Evolutionary conservation across 2,797 vertebrate genomes (phyloP), one percentile per base, ranked within the genome.

Genomic region (Hydrophis major): DNA sequence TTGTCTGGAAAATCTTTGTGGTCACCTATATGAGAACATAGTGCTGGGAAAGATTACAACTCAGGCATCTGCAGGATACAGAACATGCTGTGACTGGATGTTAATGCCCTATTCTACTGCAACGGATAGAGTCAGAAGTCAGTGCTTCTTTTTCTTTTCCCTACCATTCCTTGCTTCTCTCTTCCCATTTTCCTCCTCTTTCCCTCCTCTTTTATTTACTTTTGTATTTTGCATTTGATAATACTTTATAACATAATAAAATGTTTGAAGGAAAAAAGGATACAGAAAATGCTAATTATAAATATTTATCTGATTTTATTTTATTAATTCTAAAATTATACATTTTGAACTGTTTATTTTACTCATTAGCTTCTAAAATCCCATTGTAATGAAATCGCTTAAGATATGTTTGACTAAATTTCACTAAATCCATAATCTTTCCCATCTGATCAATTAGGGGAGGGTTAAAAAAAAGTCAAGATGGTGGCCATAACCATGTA

Each of bases 41-140:
- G 32, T 94, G 32, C 32, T 57, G 2, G 27, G 61, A 50, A 50
- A 32, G 50, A 87, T 42, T 28, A 89, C 78, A 10, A 20, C 42
- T 88, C 93, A 88, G 89, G 88, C 91, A 14, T 74, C 83, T 91
- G 74, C 88, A 61, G 1, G 63, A 32, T 92, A 93, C 93, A 47
- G 86, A 61, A 61, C 27, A 61, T 10, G 25, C 60, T 61, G 22
- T 25, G 59, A 61, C 25, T 61, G 25, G 22, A 25, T 61, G 25
- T 61, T 61, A 61, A 27, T 61, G 25, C 25, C 22, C 7, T 27
- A 27, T 37, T 37, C 22, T 27, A 61, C 25, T 27, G 25, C 22
- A 53, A 53, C 8, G 11, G 50, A 53, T 6, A 53, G 53, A 53
- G 53, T 53, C 11, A 12, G 53, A 53, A 53, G 53, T 53, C 53